Evolutionary conservation across 2,888 invertebrate species (phyloP).

Genomic region (Leuctra nigra): DNA sequence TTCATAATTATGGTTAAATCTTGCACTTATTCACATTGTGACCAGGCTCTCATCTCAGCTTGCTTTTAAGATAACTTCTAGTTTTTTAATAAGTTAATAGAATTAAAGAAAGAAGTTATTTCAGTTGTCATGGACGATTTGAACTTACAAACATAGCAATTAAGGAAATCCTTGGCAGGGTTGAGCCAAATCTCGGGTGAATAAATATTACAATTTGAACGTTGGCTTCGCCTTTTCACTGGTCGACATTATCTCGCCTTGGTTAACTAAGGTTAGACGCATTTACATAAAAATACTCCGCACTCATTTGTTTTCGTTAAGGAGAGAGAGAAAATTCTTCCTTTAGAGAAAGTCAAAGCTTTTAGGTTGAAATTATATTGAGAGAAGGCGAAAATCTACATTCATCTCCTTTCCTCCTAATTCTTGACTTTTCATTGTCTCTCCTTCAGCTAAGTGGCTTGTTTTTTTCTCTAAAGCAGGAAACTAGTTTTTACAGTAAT

Average conservation of each 20-base stretch:
- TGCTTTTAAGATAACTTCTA: too few species aligned
- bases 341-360: background rate
- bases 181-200: background rate
- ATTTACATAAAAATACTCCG: constrained; percentile 3
- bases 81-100: constrained; percentile 21
- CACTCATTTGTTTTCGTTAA: constrained; percentile 6
- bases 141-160: background rate
- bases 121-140: background rate
- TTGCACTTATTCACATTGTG: too few species aligned
- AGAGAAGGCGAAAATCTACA: background rate
- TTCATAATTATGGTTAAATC: too few species aligned
- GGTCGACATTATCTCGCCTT: background rate
- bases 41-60: too few species aligned
- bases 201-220: constrained; percentile 1
- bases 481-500: constrained; percentile 28
- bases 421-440: constrained; percentile 1
- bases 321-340: background rate
- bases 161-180: background rate
- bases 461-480: constrained; percentile 17
- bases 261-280: constrained; percentile 17
- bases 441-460: constrained; percentile 14
- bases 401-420: background rate
- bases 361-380: constrained; percentile 6
- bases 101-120: constrained; percentile 16
- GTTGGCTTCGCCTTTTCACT: background rate